Evolutionary conservation across 2,797 vertebrate species (phyloP).

Genomic region (Manis javanica): DNA sequence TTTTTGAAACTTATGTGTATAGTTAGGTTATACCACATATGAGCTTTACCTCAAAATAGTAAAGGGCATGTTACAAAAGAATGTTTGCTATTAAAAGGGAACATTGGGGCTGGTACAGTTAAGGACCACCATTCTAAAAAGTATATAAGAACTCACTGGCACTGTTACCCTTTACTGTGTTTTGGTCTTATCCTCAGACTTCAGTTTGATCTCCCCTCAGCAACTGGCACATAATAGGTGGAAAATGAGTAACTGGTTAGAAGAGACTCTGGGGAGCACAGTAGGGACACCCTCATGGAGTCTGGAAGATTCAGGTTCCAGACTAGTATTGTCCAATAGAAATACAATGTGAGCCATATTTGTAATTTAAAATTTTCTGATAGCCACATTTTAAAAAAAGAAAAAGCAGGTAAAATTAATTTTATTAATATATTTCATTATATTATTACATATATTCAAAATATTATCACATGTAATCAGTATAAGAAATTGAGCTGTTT

Average conservation of each 20-base stretch:
- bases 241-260: not conserved
- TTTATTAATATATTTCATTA: conserved; percentile 1
- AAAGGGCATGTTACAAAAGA: not conserved
- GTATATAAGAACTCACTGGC: not conserved
- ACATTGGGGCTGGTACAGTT: not conserved
- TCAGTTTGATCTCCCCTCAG: not conserved
- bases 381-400: not conserved
- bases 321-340: not conserved
- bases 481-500: not conserved
- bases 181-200: not conserved
- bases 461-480: conserved; percentile 22
- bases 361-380: not conserved
- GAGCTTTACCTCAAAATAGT: conserved; percentile 28
- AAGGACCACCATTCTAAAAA: not conserved
- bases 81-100: not conserved
- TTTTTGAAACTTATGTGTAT: conserved; percentile 5
- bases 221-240: not conserved
- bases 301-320: not conserved
- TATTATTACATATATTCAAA: not conserved
- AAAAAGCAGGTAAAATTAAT: not conserved
- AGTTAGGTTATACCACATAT: not conserved
- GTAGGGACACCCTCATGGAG: not conserved
- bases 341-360: not conserved
- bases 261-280: not conserved
- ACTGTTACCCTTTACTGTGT: not conserved